phyloP scores from a whole-genome alignment of 1,140 invertebrate genomes.

The Danaus melanippus region DNA sequence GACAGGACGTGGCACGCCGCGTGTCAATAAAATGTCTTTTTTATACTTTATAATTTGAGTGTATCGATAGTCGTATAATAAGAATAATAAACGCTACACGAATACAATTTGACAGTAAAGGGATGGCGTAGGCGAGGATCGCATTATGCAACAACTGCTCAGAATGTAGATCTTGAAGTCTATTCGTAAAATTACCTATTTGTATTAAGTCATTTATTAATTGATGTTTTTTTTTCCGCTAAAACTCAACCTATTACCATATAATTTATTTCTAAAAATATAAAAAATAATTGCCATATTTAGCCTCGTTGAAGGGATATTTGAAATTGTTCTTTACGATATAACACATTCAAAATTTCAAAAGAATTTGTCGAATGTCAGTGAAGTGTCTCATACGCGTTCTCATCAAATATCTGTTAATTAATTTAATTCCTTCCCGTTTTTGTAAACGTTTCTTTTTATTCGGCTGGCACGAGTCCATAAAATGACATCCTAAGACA shows the following conservation, averaged over 20 bases:
- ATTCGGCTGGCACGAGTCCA: conserved; percentile 52
- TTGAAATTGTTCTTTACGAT: conserved; percentile 3
- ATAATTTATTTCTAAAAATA: conserved; percentile 2
- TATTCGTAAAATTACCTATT: too few species aligned
- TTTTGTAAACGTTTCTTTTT: conserved; percentile 59
- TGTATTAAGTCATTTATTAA: too few species aligned
- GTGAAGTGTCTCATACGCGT: conserved; percentile 44
- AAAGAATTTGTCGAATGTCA: conserved; percentile 56
- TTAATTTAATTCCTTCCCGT: conserved; percentile 62
- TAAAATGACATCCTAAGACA: conserved; percentile 37
- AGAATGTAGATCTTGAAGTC: too few species aligned
- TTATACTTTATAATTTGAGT: too few species aligned
- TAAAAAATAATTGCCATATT: conserved; percentile 2
- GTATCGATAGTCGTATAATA: conserved; percentile 35
- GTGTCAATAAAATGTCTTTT: too few species aligned
- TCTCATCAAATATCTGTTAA: conserved; percentile 59
- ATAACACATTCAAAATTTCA: conserved; percentile 25
- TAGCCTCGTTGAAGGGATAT: neutral
- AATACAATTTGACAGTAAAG: conserved; percentile 36
- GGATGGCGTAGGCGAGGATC: conserved; percentile 28
- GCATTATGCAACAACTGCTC: conserved; percentile 21
- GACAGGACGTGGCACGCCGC: too few species aligned
- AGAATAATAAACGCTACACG: conserved; percentile 32
- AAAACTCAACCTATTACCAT: neutral
- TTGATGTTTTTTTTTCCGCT: too few species aligned